These are phyloP conservation scores for Cryptophagus acutangulus DNA, from an alignment of 2,888 invertebrate species.

Conservation along the genomic window DNA sequence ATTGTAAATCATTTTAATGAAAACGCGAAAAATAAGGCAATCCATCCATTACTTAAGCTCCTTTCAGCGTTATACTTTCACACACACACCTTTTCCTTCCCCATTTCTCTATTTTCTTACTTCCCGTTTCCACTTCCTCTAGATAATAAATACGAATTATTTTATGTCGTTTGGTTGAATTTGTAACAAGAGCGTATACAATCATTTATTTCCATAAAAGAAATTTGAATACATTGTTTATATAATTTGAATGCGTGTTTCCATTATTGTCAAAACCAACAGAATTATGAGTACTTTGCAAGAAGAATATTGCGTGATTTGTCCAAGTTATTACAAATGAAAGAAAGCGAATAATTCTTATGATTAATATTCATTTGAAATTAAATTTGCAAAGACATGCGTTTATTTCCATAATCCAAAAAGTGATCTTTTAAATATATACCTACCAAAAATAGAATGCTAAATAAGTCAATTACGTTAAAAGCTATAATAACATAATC, in stretches of 20 bases:
- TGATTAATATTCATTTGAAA: no score
- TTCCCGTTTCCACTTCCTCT: constrained; percentile 2
- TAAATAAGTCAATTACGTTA: no score
- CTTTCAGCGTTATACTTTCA: neutral
- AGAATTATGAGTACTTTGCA: constrained; percentile 7
- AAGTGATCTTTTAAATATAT: no score
- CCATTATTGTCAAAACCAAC: constrained; percentile 11
- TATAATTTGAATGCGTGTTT: constrained; percentile 9
- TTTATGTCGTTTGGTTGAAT: neutral
- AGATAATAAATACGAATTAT: constrained; percentile 1
- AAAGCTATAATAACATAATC: no score
- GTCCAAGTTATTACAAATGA: constrained; percentile 12
- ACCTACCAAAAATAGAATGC: no score
- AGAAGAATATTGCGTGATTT: constrained; percentile 15
- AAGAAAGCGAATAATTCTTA: no score
- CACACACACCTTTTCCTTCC: constrained; percentile 2
- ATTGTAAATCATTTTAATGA: no score
- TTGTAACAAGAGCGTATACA: neutral
- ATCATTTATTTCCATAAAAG: constrained; percentile 1
- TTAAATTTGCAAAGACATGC: no score
- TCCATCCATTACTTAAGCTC: constrained; percentile 2
- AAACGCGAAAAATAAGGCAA: neutral
- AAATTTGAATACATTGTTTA: constrained; percentile 9
- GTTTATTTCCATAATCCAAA: no score
- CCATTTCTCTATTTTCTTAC: constrained; percentile 1